Evolutionary conservation across 2,113 vertebrate genomes (phyloP), one percentile per base, ranked within the genome.

Genomic region (Piaya cayana): DNA sequence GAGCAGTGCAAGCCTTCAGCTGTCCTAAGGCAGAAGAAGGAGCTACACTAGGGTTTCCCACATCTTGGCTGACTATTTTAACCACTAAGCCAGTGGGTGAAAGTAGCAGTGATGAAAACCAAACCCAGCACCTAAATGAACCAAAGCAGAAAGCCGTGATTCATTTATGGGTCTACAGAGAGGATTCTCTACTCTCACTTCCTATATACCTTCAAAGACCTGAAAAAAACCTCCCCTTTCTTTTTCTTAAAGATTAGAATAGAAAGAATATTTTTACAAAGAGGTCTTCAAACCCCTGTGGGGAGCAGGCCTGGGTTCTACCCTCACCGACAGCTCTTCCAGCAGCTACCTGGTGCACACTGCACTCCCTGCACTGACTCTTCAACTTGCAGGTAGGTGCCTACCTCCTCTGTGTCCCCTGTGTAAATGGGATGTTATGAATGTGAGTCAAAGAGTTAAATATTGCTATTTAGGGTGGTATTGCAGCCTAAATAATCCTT

Each of bases 121-220:
- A 90, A 95, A 53, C 42, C 36, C 82, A 52, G 26, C 42, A 86
- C 60, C 34, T 63, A 78, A 59, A 52, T 49, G 42, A 92, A 88
- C 26, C 5, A 64, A 83, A 96, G 15, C 55, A 93, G 63, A 95
- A 95, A 93, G 91, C 92, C 56, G 39, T 95, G 88, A 94, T 50
- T 97, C 92, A 81, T 47, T 7, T 20, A 32, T 30, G 43, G 72
- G 29, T 67, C 56, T 63, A 43, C 34, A 75, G 34, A 67, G 82
- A 92, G 82, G 70, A 83, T 58, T 95, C 62, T 63, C 42, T 82
- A 11, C 15, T 59, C 10, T 5, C 15, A 52, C 60, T 83, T 93
- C 82, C 64, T 37, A 4, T 25, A 18, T 15, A 56, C 12, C 20
- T 83, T 78, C 76, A 55, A 88, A 70, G 42, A 63, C 5, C 42